Base-by-base conservation (phyloP, 1,140 invertebrate genomes). In the Geopemphigus sp. region DNA sequence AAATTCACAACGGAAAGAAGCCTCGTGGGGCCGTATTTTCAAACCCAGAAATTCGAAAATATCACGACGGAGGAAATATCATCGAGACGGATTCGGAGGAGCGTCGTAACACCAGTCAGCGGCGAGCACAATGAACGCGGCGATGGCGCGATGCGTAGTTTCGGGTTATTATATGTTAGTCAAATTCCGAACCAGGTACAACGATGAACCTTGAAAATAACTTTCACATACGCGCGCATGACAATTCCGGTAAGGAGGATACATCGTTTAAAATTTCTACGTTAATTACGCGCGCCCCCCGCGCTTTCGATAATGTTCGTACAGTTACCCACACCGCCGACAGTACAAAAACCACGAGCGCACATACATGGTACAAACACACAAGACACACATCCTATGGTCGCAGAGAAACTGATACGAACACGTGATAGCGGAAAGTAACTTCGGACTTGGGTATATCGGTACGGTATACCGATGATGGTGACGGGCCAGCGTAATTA, bases 141-240 rank as follows among this genome's bases (percentile, higher is more conserved):
- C 1, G n/a, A n/a, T n/a, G n/a, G n/a, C 19, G 19, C 12, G 0
- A 17, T 4, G 32, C 26, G 50, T 53, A 26, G 24, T 15, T 22
- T 54, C 24, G 47, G 17, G 24, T 72, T 54, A 54, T n/a, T n/a
- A 19, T 14, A 53, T 39, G n/a, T 15, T 29, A 53, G 29, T 53
- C 47, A n/a, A 54, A 68, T 68, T 72, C 24, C 63, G 8, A 22
- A 47, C 24, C 0, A 32, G 24, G 24, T 50, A 19, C 22, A 11
- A 76, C 72, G 5, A 19, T 14, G 54, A 32, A 45, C 72, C 72
- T 76, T 76, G 72, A 59, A 59, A 45, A 47, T 17, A 63, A 78
- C 74, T 78, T 78, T 78, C 72, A 74, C 72, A 39, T 19, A n/a
- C 54, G 70, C n/a, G n/a, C n/a, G n/a, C n/a, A n/a, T n/a, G n/a